phyloP scores from a whole-genome alignment of 2,888 invertebrate species.

The Psylliodes chrysocephalus region DNA sequence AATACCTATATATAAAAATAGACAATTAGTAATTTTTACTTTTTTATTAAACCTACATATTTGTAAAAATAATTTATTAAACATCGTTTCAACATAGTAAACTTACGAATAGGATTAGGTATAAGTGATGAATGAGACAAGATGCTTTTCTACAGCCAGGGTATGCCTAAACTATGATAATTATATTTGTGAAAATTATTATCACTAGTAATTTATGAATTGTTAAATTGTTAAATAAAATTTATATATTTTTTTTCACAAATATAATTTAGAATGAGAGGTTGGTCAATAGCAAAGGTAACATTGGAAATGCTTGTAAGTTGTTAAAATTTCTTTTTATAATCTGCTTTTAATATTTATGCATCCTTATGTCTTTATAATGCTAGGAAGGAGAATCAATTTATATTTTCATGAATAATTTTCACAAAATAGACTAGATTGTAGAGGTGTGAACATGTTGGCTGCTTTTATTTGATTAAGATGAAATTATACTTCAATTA shows the following conservation, averaged over 20 bases:
- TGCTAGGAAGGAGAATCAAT: slow-evolving; percentile 55
- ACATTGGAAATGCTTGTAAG: slow-evolving; percentile 65
- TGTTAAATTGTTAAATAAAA: too few species aligned
- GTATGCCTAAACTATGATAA: slow-evolving; percentile 47
- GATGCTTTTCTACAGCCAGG: slow-evolving; percentile 55
- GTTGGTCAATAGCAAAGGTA: slow-evolving; percentile 62
- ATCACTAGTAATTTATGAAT: too few species aligned
- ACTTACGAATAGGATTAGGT: slow-evolving; percentile 15
- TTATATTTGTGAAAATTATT: slow-evolving; percentile 49
- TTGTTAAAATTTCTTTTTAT: slow-evolving; percentile 54
- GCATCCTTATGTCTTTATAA: slow-evolving; percentile 57
- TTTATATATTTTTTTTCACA: slow-evolving; percentile 42
- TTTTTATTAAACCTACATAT: too few species aligned
- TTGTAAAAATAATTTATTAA: too few species aligned
- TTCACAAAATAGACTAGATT: neutral
- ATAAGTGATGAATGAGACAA: slow-evolving; percentile 47
- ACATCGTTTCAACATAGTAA: neutral
- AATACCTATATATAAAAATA: too few species aligned
- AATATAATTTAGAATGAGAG: slow-evolving; percentile 47
- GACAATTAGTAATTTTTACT: too few species aligned
- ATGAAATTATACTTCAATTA: too few species aligned
- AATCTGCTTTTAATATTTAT: slow-evolving; percentile 50
- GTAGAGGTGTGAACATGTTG: neutral
- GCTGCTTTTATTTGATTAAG: neutral
- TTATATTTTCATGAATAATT: slow-evolving; percentile 43